These are phyloP conservation scores for Drosophila formosana DNA, from an alignment of 2,888 invertebrate species.

Conservation along the genomic window DNA sequence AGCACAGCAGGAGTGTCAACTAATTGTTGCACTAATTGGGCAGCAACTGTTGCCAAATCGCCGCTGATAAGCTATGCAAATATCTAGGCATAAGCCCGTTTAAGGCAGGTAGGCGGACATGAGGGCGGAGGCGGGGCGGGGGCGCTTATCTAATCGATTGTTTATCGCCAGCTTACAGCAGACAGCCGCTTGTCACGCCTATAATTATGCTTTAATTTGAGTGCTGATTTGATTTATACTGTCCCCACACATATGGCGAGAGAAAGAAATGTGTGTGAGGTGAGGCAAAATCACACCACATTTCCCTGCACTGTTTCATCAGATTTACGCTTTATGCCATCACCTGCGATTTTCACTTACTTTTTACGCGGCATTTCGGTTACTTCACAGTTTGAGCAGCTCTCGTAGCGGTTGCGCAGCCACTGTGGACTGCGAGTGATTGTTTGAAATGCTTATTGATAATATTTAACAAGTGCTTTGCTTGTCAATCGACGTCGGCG, in stretches of 20 bases:
- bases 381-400: slow-evolving; percentile 44
- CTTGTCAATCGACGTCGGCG: slow-evolving; percentile 4
- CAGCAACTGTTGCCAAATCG: not conserved
- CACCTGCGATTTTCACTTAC: slow-evolving; percentile 63
- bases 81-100: slow-evolving; percentile 25
- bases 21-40: slow-evolving; percentile 12
- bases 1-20: not conserved
- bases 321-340: slow-evolving; percentile 10
- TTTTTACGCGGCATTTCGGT: slow-evolving; percentile 78
- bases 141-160: slow-evolving; percentile 63
- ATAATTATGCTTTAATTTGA: slow-evolving; percentile 78
- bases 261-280: not conserved
- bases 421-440: slow-evolving; percentile 14
- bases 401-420: slow-evolving; percentile 29
- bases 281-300: slow-evolving; percentile 19
- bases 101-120: slow-evolving; percentile 10
- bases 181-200: slow-evolving; percentile 75
- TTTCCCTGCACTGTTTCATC: slow-evolving; percentile 45
- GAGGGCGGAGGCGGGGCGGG: slow-evolving; percentile 2
- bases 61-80: slow-evolving; percentile 20
- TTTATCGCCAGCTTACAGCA: slow-evolving; percentile 36
- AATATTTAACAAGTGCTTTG: slow-evolving; percentile 14
- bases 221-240: slow-evolving; percentile 67
- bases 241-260: slow-evolving; percentile 36
- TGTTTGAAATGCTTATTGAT: slow-evolving; percentile 29